Conservation (phyloP, 2,888 invertebrate genomes). For the Chalcosyrphus nemorum region DNA sequence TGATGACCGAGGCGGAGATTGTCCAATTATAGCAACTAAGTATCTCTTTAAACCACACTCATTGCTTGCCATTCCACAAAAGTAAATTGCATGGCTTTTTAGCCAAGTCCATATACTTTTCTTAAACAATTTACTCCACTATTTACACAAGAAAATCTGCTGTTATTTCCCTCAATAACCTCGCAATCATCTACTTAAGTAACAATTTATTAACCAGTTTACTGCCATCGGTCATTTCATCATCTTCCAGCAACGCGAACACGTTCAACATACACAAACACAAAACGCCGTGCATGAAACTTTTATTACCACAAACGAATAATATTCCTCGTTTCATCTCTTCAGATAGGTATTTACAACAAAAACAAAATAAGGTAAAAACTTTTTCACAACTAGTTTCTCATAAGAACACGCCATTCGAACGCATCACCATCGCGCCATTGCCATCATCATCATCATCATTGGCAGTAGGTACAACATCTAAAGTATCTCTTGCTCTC, state of each 20-base stretch:
- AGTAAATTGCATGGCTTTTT: neutral
- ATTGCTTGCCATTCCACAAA: neutral
- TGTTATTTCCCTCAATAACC: conserved; percentile 43
- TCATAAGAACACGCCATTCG: conserved; percentile 67
- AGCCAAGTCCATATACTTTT: neutral
- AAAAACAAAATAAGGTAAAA: neutral
- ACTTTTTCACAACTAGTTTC: conserved; percentile 61
- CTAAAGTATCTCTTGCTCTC: conserved; percentile 16
- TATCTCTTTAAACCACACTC: neutral
- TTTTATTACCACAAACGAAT: conserved; percentile 28
- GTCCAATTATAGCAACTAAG: too few relatives aligned
- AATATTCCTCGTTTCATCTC: neutral
- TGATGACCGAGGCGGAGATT: too few relatives aligned
- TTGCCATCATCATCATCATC: conserved; percentile 37
- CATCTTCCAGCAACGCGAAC: conserved; percentile 4
- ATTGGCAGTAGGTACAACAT: conserved; percentile 8
- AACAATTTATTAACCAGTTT: conserved; percentile 61
- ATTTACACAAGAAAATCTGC: conserved; percentile 46
- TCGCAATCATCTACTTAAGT: conserved; percentile 50
- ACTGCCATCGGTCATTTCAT: conserved; percentile 57
- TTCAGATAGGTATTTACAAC: neutral
- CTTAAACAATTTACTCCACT: neutral
- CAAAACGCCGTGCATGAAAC: conserved; percentile 1
- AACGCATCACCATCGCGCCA: conserved; percentile 58
- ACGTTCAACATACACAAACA: neutral